Base-by-base conservation (phyloP, 2,888 invertebrate genomes). In the Plagodis dolabraria region DNA sequence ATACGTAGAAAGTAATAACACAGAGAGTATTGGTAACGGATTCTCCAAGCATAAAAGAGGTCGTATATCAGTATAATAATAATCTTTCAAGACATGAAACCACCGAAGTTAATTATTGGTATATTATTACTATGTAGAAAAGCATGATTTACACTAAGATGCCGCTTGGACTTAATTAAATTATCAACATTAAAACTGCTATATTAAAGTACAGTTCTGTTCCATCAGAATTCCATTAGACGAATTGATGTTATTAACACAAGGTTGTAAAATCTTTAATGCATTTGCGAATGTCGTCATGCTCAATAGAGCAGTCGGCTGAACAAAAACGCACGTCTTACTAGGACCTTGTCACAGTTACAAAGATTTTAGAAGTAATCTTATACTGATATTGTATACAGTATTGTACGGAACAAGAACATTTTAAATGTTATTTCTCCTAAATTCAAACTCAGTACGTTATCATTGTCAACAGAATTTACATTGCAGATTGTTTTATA, bases 201-300 rank as follows among this genome's bases (percentile, higher is more conserved):
- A 64, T 63, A 47, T 36, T 8, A 36, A 0, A 10, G 9, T 8
- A 10, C 10, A 54, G 55, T 55, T 52, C 44, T 51, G 54, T 55
- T 54, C 42, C 35, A 33, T 47, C 33, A 50, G 57, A 38, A 52
- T 35, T 59, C 59, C 59, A 63, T 63, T 60, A 63, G 56, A 53
- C 33, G 54, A 57, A 64, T 63, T 44, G 60, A 51, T 43, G 57
- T 60, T 44, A 58, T 52, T 65, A 63, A 60, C 55, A 47, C 40
- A 33, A 46, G 57, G 57, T 57, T 62, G 62, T 70, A 67, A 70
- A 67, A 60, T 60, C 47, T 63, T 64, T 61, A 64, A 64, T 67
- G 60, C 65, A 61, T 59, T 65, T 66, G 57, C 64, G 67, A 64
- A 65, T 63, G 40, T 47, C 62, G 67, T 64, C 66, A 65, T 61